Conservation (phyloP, 2,888 invertebrate genomes). For the Clitarchus hookeri region DNA sequence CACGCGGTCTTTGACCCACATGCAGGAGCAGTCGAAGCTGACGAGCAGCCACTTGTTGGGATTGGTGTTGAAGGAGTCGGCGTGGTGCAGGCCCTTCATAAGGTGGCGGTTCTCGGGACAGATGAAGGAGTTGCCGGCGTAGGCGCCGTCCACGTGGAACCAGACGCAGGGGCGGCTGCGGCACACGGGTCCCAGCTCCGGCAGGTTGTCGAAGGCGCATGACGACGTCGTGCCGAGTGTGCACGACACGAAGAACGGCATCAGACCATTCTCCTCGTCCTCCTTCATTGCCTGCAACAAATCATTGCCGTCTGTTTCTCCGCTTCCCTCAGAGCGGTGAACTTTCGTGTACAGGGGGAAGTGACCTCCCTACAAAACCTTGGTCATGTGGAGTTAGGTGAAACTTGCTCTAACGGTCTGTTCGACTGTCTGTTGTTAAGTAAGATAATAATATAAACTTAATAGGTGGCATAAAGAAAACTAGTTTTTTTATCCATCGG, state of each 20-base stretch:
- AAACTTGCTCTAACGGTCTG: no score
- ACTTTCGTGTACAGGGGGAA: no score
- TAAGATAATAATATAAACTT: no score
- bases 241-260: slow-evolving; percentile 82
- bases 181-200: slow-evolving; percentile 75
- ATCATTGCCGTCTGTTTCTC: not conserved
- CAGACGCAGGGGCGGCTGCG: slow-evolving; percentile 69
- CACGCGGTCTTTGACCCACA: slow-evolving; percentile 79
- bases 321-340: no score
- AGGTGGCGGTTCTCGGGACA: slow-evolving; percentile 77
- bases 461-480: no score
- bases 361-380: no score
- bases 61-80: slow-evolving; percentile 85
- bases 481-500: no score
- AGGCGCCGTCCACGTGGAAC: slow-evolving; percentile 88
- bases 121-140: slow-evolving; percentile 84
- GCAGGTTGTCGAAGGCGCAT: slow-evolving; percentile 81
- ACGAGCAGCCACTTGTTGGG: slow-evolving; percentile 87
- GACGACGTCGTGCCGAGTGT: slow-evolving; percentile 84
- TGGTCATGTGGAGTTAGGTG: no score
- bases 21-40: slow-evolving; percentile 82
- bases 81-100: slow-evolving; percentile 71
- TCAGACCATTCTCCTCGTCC: slow-evolving; percentile 73
- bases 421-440: no score
- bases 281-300: slow-evolving; percentile 64